Conservation (phyloP, 1,140 invertebrate species). For the Drosophila hydei region DNA sequence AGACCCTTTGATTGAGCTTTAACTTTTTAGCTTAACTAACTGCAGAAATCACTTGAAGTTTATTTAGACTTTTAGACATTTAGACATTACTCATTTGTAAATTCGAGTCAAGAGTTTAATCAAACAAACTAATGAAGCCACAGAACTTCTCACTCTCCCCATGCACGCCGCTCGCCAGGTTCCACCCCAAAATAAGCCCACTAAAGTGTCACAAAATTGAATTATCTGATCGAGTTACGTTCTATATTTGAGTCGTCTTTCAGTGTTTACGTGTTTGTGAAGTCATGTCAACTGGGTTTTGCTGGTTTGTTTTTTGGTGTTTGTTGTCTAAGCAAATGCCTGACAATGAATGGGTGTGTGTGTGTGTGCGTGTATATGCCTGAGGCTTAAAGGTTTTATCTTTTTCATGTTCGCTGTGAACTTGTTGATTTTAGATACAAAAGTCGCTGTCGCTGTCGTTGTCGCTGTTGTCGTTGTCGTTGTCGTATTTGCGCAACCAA, state of each 20-base stretch:
- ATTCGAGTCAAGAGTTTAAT: background rate
- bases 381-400: constrained; percentile 76
- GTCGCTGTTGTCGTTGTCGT: constrained; percentile 34
- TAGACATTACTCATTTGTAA: constrained; percentile 4
- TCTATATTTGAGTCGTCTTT: constrained; percentile 26
- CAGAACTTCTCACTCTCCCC: background rate
- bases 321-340: constrained; percentile 65
- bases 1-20: background rate
- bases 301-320: constrained; percentile 41
- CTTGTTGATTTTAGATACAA: constrained; percentile 82
- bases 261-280: constrained; percentile 37
- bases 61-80: background rate
- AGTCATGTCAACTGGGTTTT: constrained; percentile 47
- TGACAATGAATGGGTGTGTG: constrained; percentile 63
- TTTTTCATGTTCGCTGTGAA: constrained; percentile 68
- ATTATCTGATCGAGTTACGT: constrained; percentile 32
- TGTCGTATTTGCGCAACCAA: constrained; percentile 72
- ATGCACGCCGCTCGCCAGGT: background rate
- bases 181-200: background rate
- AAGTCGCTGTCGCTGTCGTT: constrained; percentile 45
- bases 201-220: constrained; percentile 22
- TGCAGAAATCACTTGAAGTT: background rate
- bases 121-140: constrained; percentile 6
- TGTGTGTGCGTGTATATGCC: constrained; percentile 47
- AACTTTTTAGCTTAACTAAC: background rate